phyloP scores from a whole-genome alignment of 2,113 vertebrate genomes.

The Mustela lutreola region DNA sequence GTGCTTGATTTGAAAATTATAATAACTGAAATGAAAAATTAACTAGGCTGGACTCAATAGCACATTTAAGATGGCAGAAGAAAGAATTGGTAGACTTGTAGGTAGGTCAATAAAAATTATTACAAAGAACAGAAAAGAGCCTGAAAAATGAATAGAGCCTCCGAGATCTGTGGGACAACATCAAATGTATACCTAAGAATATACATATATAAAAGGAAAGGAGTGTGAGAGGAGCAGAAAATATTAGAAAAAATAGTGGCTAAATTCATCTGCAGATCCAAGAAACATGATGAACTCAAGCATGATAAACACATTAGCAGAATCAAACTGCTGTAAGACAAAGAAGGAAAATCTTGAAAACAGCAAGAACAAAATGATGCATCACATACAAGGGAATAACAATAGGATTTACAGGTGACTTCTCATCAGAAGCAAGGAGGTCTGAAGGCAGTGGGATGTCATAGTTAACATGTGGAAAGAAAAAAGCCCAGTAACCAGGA shows the following conservation, averaged over 20 bases:
- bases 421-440: background rate
- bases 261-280: background rate
- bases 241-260: background rate
- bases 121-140: background rate
- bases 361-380: background rate
- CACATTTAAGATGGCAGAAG: background rate
- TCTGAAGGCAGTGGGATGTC: background rate
- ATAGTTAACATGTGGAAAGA: background rate
- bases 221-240: background rate
- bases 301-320: background rate
- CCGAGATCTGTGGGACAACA: background rate
- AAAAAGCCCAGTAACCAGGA: background rate
- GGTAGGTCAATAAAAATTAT: background rate
- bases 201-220: background rate
- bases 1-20: background rate
- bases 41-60: background rate
- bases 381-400: background rate
- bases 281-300: background rate
- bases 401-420: background rate
- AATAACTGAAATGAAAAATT: constrained; percentile 18
- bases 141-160: background rate
- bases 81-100: constrained; percentile 3
- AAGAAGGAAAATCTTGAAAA: background rate
- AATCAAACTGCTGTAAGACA: background rate
- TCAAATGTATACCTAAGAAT: background rate